phyloP scores from a whole-genome alignment of 2,113 vertebrate genomes.

The Zosterops lateralis region DNA sequence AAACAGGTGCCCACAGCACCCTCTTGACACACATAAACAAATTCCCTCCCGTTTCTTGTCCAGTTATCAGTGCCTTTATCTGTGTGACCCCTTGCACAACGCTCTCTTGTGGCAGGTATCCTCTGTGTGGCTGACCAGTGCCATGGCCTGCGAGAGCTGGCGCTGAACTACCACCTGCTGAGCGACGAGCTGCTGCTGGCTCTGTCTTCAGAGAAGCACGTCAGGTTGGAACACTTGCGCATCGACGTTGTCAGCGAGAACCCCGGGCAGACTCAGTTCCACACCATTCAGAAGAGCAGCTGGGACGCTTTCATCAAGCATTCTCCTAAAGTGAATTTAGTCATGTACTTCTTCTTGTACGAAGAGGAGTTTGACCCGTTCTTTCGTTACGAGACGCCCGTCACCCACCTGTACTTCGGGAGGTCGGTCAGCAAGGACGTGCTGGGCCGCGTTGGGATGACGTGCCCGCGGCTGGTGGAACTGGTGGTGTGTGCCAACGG shows the following conservation, averaged over 20 bases:
- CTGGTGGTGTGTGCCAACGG: constrained; percentile 97
- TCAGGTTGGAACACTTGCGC: constrained; percentile 92
- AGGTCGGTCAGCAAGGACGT: constrained; percentile 96
- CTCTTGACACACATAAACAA: neutral
- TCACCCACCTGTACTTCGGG: constrained; percentile 96
- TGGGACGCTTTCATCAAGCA: constrained; percentile 98
- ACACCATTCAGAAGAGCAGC: constrained; percentile 94
- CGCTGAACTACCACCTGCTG: constrained; percentile 91
- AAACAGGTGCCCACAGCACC: too few relatives aligned
- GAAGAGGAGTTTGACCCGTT: constrained; percentile 96
- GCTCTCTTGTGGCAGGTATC: constrained; percentile 71
- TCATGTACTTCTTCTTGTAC: constrained; percentile 98
- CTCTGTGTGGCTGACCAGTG: constrained; percentile 92
- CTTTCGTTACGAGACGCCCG: constrained; percentile 91
- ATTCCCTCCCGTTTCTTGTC: neutral
- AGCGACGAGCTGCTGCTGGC: constrained; percentile 93
- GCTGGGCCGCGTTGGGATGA: constrained; percentile 91
- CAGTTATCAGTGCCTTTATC: neutral
- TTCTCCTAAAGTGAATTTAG: constrained; percentile 95
- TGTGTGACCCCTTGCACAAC: neutral
- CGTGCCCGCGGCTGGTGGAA: constrained; percentile 92
- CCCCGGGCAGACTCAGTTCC: constrained; percentile 91
- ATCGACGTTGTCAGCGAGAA: constrained; percentile 98
- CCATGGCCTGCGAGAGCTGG: constrained; percentile 91
- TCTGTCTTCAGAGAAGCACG: constrained; percentile 93